phyloP scores from a whole-genome alignment of 1,140 invertebrate genomes.

The Diorhabda carinulata region DNA sequence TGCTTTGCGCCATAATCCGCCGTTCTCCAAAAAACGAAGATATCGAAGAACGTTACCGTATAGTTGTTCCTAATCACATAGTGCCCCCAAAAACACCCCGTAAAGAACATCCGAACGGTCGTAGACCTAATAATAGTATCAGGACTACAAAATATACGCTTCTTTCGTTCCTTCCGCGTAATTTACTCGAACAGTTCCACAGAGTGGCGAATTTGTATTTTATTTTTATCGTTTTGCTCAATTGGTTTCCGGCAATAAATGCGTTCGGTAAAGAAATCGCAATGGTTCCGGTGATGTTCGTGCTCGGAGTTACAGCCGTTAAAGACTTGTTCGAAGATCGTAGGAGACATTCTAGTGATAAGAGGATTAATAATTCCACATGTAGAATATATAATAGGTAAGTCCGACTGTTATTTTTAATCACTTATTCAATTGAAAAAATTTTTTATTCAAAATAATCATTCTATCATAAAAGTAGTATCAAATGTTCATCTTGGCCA shows the following conservation, averaged over 20 bases:
- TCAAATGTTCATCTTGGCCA: too few species aligned
- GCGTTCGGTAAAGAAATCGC: slow-evolving; percentile 96
- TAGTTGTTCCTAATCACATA: slow-evolving; percentile 77
- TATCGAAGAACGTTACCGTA: slow-evolving; percentile 66
- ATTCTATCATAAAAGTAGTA: too few species aligned
- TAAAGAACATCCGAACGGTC: slow-evolving; percentile 79
- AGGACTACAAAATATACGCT: slow-evolving; percentile 95
- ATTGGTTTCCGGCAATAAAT: slow-evolving; percentile 91
- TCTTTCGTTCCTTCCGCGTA: slow-evolving; percentile 92
- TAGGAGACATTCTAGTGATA: slow-evolving; percentile 82
- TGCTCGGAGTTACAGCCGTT: slow-evolving; percentile 91
- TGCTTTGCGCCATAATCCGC: slow-evolving; percentile 59
- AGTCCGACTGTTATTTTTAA: slow-evolving; percentile 46
- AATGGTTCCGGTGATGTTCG: slow-evolving; percentile 91
- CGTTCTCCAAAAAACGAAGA: slow-evolving; percentile 46
- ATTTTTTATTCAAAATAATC: too few species aligned
- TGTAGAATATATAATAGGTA: slow-evolving; percentile 88
- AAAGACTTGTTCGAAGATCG: slow-evolving; percentile 97
- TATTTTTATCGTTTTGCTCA: slow-evolving; percentile 91
- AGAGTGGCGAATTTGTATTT: slow-evolving; percentile 98
- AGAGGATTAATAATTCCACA: slow-evolving; percentile 88
- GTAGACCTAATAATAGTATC: slow-evolving; percentile 76
- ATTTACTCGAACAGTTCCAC: slow-evolving; percentile 96
- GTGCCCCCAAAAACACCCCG: slow-evolving; percentile 71
- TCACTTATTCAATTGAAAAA: too few species aligned